These are phyloP conservation scores for Penelope pileata DNA, from an alignment of 2,113 vertebrate species.

Conservation along the genomic window DNA sequence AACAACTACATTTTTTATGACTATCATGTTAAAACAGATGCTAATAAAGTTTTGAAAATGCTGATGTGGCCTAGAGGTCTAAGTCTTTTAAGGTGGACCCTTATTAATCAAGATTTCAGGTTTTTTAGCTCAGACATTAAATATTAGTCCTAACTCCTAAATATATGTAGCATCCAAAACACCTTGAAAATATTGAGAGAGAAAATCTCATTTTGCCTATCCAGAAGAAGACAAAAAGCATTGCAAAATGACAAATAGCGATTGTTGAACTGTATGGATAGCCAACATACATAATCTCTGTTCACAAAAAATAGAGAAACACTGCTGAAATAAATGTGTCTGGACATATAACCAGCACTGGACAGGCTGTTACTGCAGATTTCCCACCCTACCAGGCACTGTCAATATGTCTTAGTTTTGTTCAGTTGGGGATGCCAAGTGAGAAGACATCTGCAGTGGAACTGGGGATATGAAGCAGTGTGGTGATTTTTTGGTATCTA, in stretches of 20 bases:
- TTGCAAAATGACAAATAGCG: not conserved
- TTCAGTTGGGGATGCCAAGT: not conserved
- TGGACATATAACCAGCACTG: rapidly evolving
- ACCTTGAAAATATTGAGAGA: not conserved
- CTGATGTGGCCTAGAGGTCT: not conserved
- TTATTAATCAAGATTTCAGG: not conserved
- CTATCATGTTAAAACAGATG: not conserved
- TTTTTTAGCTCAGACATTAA: not conserved
- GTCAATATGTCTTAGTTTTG: not conserved
- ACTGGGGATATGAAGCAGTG: not conserved
- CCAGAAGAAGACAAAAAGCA: not conserved
- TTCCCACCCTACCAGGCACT: not conserved
- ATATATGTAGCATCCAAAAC: not conserved
- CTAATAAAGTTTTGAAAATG: not conserved
- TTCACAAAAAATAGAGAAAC: not conserved
- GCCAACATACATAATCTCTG: not conserved
- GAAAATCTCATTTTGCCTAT: not conserved
- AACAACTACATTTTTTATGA: not conserved
- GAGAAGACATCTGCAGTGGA: not conserved
- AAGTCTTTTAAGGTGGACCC: not conserved
- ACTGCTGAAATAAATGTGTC: not conserved
- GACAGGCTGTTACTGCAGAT: not conserved
- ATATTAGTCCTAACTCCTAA: not conserved
- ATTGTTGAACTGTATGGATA: not conserved
- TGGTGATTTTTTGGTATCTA: not conserved